phyloP scores from a whole-genome alignment of 2,888 invertebrate genomes.

The Idaea biselata region DNA sequence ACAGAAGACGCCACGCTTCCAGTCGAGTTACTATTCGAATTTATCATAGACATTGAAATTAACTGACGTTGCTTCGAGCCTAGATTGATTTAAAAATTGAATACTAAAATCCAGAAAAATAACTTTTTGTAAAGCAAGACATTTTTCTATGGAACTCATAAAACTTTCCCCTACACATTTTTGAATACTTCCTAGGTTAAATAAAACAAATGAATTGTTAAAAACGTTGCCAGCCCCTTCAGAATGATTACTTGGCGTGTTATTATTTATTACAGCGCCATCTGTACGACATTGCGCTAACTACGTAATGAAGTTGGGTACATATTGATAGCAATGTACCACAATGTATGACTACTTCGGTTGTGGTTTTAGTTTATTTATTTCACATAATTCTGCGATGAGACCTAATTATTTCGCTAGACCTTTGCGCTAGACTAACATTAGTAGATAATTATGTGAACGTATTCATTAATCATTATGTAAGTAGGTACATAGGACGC shows the following conservation, averaged over 20 bases:
- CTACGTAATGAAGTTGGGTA: background rate
- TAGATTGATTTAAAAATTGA: too few species aligned
- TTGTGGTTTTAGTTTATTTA: too few species aligned
- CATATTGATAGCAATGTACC: background rate
- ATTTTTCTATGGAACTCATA: too few species aligned
- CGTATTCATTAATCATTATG: too few species aligned
- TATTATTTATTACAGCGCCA: conserved; percentile 1
- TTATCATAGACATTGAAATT: conserved; percentile 19
- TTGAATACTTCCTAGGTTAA: background rate
- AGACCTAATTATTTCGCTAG: too few species aligned
- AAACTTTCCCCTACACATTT: background rate
- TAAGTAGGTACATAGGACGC: too few species aligned
- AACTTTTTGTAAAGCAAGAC: too few species aligned
- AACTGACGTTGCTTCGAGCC: conserved; percentile 35
- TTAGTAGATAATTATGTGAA: too few species aligned
- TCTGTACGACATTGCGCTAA: background rate
- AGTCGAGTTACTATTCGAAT: conserved; percentile 70
- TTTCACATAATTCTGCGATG: too few species aligned
- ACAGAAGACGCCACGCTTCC: conserved; percentile 99
- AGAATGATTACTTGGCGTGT: background rate
- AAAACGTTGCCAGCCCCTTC: background rate
- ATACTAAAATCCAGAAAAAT: too few species aligned
- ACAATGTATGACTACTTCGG: too few species aligned
- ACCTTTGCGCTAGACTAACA: too few species aligned
- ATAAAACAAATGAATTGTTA: background rate